These are phyloP conservation scores for Datnioides undecimradiatus DNA, from an alignment of 2,113 vertebrate species.

Conservation along the genomic window DNA sequence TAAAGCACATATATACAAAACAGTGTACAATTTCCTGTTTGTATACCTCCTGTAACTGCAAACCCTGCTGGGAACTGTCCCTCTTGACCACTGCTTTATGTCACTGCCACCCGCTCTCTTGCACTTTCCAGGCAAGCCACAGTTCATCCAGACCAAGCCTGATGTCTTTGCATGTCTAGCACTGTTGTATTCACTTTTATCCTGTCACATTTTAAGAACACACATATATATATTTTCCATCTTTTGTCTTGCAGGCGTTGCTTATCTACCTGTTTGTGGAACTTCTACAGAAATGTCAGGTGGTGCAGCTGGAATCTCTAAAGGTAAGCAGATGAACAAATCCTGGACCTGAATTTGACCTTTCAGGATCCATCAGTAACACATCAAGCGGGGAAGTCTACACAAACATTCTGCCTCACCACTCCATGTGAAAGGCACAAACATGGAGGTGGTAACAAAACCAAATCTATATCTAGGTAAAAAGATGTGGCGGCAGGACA, in stretches of 20 bases:
- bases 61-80: background rate
- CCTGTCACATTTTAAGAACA: background rate
- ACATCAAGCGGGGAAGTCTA: too few relatives aligned
- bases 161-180: background rate
- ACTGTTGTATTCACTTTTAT: background rate
- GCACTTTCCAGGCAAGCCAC: background rate
- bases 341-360: background rate
- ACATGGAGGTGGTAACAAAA: too few relatives aligned
- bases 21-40: too few relatives aligned
- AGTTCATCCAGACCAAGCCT: background rate
- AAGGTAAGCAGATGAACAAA: slow-evolving; percentile 66
- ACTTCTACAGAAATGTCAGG: slow-evolving; percentile 82
- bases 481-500: too few relatives aligned
- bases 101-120: background rate
- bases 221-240: background rate
- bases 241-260: slow-evolving; percentile 65
- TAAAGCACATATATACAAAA: too few relatives aligned
- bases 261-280: slow-evolving; percentile 85
- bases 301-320: slow-evolving; percentile 75
- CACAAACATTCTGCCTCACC: too few relatives aligned
- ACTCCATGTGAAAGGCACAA: too few relatives aligned
- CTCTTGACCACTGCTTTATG: background rate
- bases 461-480: too few relatives aligned
- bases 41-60: too few relatives aligned
- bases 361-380: background rate